Percentiles rank a stretch among this genome's conserved stretches.
These are phyloP conservation scores for Limenitis arthemis DNA, from an alignment of 2,888 invertebrate species.

Conservation along the genomic window DNA sequence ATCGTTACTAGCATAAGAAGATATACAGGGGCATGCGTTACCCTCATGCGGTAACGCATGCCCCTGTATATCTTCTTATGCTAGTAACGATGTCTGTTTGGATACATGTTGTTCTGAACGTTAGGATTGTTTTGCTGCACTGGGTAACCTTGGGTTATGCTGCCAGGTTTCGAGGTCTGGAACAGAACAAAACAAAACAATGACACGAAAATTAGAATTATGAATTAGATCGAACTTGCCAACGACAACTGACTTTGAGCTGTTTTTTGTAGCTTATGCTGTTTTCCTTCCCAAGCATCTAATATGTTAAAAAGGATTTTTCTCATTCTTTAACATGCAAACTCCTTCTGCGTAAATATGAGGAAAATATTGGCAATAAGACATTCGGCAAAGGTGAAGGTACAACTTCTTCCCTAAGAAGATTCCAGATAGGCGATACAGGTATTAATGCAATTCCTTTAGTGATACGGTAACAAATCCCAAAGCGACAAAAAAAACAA, in stretches of 20 bases:
- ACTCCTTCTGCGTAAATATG: too few relatives aligned
- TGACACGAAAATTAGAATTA: background rate
- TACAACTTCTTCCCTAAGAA: too few relatives aligned
- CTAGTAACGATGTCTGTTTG: constrained; percentile 62
- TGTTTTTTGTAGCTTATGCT: too few relatives aligned
- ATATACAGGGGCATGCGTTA: background rate
- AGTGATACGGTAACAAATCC: too few relatives aligned
- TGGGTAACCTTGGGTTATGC: constrained; percentile 89
- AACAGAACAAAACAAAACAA: constrained; percentile 15
- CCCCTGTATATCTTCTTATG: constrained; percentile 26
- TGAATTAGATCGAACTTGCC: background rate
- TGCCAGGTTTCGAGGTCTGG: constrained; percentile 82
- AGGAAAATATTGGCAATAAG: too few relatives aligned
- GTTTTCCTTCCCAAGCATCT: too few relatives aligned
- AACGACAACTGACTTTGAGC: background rate
- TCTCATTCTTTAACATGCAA: too few relatives aligned
- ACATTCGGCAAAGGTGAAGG: too few relatives aligned
- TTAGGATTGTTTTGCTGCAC: constrained; percentile 76
- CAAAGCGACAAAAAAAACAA: too few relatives aligned
- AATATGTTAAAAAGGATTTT: too few relatives aligned
- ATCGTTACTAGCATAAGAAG: constrained; percentile 54
- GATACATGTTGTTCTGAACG: constrained; percentile 60
- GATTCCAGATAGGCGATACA: too few relatives aligned
- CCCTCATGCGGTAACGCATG: background rate
- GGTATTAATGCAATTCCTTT: too few relatives aligned